A percentile compares a stretch with the other conserved stretches of the same genome.
Conservation (phyloP, 53 echinoderm and acorn worm species). For the Paelopatides confundens region DNA sequence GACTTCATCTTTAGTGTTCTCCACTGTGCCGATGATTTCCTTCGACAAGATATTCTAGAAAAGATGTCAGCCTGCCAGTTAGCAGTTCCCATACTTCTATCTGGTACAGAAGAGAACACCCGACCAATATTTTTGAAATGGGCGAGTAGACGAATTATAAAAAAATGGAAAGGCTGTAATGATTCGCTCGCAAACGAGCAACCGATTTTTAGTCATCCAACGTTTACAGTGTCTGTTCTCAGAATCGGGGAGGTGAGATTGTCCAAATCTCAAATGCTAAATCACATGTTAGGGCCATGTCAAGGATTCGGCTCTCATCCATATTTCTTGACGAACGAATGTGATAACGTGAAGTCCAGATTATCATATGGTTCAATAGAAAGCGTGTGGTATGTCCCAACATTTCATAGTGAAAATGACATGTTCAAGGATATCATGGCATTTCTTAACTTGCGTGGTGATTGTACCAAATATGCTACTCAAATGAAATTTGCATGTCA, state of each 20-base stretch:
- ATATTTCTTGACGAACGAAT: neutral
- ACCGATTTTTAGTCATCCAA: neutral
- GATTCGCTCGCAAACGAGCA: neutral
- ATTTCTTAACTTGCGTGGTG: slow-evolving; percentile 19
- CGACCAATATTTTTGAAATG: slow-evolving; percentile 1
- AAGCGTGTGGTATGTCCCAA: slow-evolving; percentile 2
- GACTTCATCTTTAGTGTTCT: slow-evolving; percentile 23
- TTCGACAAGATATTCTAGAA: slow-evolving; percentile 35
- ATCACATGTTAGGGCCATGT: neutral
- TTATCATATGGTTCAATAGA: slow-evolving; percentile 24
- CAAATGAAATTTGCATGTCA: slow-evolving; percentile 18
- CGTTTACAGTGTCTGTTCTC: slow-evolving; percentile 23
- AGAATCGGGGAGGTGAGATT: slow-evolving; percentile 6
- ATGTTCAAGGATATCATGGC: neutral
- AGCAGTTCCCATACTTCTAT: slow-evolving; percentile 17
- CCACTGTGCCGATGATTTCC: slow-evolving; percentile 12
- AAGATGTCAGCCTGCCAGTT: slow-evolving; percentile 47
- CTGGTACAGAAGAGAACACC: neutral
- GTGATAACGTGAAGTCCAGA: neutral
- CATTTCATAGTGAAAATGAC: neutral
- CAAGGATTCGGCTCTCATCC: neutral
- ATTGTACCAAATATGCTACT: neutral
- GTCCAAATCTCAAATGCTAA: slow-evolving; percentile 6
- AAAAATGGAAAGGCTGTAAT: neutral
- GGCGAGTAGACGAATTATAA: neutral